phyloP scores from a whole-genome alignment of 2,113 vertebrate species.

The Poeciliopsis prolifica region DNA sequence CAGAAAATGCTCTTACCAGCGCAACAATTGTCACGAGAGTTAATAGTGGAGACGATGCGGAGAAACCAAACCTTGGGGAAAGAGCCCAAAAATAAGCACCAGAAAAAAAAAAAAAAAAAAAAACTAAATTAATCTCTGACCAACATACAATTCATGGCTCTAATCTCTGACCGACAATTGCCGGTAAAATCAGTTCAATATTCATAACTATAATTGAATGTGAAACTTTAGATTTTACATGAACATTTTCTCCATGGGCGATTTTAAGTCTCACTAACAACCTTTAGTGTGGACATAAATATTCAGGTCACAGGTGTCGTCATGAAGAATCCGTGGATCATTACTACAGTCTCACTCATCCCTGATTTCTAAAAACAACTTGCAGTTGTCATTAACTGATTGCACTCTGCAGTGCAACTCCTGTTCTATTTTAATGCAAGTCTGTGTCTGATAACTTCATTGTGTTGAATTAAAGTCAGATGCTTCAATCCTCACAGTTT shows the following conservation, averaged over 20 bases:
- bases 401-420: slow-evolving; percentile 54
- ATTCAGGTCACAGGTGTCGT: slow-evolving; percentile 21
- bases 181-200: too few relatives aligned
- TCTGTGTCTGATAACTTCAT: slow-evolving; percentile 4
- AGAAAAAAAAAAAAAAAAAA: too few relatives aligned
- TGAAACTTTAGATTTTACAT: background rate
- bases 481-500: background rate
- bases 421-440: slow-evolving; percentile 50
- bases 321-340: slow-evolving; percentile 11
- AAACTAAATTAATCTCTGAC: too few relatives aligned
- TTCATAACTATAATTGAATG: background rate
- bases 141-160: too few relatives aligned
- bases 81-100: too few relatives aligned
- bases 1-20: too few relatives aligned
- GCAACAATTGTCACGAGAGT: too few relatives aligned
- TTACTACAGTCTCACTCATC: slow-evolving; percentile 8
- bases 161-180: too few relatives aligned
- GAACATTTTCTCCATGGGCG: background rate
- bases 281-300: background rate
- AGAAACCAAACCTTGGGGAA: too few relatives aligned
- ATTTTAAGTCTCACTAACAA: background rate
- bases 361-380: slow-evolving; percentile 12
- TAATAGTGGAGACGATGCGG: too few relatives aligned
- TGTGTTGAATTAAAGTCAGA: slow-evolving; percentile 2
- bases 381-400: slow-evolving; percentile 57